These are phyloP conservation scores for Meta bourneti DNA, from an alignment of 2,888 invertebrate genomes.

Conservation along the genomic window DNA sequence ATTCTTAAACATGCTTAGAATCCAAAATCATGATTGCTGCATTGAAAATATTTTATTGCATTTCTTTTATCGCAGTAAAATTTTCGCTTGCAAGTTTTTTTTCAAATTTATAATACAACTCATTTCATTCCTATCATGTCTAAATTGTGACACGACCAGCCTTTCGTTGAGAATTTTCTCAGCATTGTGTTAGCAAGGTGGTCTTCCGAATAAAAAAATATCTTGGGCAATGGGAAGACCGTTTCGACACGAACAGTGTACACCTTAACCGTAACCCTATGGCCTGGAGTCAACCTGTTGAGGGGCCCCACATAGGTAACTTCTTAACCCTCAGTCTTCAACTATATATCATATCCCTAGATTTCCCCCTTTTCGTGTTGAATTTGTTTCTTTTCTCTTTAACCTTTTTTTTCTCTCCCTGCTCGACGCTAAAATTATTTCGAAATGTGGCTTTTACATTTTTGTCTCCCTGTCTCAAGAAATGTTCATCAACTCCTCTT, in stretches of 20 bases:
- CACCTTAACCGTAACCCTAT: conserved; percentile 33
- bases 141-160: not conserved
- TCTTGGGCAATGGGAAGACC: not conserved
- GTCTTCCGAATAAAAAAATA: conserved; percentile 16
- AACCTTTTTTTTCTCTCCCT: conserved; percentile 4
- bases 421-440: conserved; percentile 28
- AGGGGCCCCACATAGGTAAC: conserved; percentile 37
- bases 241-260: conserved; percentile 7
- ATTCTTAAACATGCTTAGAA: no score
- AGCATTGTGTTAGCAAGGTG: not conserved
- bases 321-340: conserved; percentile 47
- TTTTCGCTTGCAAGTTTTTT: not conserved
- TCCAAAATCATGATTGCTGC: no score
- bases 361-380: conserved; percentile 36
- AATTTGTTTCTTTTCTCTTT: not conserved
- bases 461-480: conserved; percentile 13
- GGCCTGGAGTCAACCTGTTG: conserved; percentile 66
- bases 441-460: conserved; percentile 43
- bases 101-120: not conserved
- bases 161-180: not conserved
- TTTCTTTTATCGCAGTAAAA: no score
- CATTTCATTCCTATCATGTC: not conserved
- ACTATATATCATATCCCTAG: conserved; percentile 59
- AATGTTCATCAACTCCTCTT: not conserved
- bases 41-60: no score